These are phyloP conservation scores for Poecilia velifera DNA, from an alignment of 2,797 vertebrate species.

Conservation along the genomic window DNA sequence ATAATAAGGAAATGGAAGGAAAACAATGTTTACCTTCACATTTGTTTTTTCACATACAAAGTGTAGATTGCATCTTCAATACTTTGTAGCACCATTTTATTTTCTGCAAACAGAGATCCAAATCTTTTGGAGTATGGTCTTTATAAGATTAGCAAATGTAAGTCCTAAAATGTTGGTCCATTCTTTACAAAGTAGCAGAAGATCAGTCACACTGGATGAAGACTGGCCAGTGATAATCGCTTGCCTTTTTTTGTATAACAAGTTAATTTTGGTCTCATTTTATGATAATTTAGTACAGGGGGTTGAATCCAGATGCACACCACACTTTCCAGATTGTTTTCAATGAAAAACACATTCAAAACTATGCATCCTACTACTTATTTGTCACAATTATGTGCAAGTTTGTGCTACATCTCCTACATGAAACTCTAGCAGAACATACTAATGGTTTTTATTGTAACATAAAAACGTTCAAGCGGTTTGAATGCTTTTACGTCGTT, in stretches of 20 bases:
- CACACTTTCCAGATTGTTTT: not conserved
- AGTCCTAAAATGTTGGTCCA: not conserved
- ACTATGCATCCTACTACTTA: not conserved
- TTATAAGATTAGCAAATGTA: not conserved
- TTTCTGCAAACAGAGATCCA: not conserved
- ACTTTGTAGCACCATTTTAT: not conserved
- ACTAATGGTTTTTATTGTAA: not conserved
- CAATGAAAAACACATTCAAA: not conserved
- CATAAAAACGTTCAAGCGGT: conserved; percentile 28
- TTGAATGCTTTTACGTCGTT: conserved; percentile 9
- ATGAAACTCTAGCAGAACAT: not conserved
- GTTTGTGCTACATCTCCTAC: not conserved
- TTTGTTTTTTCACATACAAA: not conserved
- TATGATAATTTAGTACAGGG: not conserved
- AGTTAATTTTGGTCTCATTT: not conserved
- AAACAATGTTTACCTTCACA: not conserved
- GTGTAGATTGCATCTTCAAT: not conserved
- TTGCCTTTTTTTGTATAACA: not conserved
- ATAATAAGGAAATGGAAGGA: not conserved
- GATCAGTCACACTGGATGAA: not conserved
- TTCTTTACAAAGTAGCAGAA: not conserved
- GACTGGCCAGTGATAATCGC: not conserved
- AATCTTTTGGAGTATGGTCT: not conserved
- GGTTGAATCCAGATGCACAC: not conserved
- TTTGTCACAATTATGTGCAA: not conserved